Base-by-base conservation (phyloP, 2,113 vertebrate genomes). In the Myocastor coypus region DNA sequence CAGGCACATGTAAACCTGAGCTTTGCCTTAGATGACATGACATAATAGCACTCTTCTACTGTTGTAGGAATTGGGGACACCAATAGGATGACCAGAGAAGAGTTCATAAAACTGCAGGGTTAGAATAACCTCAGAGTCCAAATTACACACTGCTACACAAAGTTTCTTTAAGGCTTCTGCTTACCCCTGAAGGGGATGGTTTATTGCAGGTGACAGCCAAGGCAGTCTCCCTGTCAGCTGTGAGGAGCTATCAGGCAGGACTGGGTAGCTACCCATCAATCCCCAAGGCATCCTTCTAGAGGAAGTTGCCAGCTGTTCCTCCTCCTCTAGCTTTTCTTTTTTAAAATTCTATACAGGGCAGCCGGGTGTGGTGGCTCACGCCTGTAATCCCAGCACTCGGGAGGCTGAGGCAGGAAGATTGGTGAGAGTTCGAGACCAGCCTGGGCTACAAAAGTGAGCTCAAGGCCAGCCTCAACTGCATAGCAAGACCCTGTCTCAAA, bases 21-120 rank as follows among this genome's bases (percentile, higher is more conserved):
- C 12, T 96, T 94, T 59, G 83, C 42, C 59, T 77, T 82, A 78
- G 77, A 40, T 95, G 82, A 92, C 40, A 13, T 32, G 52, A 42
- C n/a, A 59, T 66, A 19, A 71, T 34, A 14, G 4, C 52, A 34
- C 20, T 63, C 28, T 14, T 55, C 20, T 71, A 52, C 59, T 66
- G 34, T 50, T 50, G 14, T 64, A 34, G 61, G 26, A 42, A 10
- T 91, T 52, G 57, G 83, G 42, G 66, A 28, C 22, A 63, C 57
- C 59, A 46, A 20, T 11, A 83, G 68, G 61, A 46, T 16, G 24
- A 69, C 24, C 24, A 93, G 42, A 92, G 66, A 83, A 91, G 46
- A 59, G 20, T 75, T 86, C 37, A 95, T 42, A 69, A 69, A 77
- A 88, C 7, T 68, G 50, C 4, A 40, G 46, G 52, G 50, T 57